Evolutionary conservation across 2,888 invertebrate genomes (phyloP).

Genomic region (Drosophila melanosoma): DNA sequence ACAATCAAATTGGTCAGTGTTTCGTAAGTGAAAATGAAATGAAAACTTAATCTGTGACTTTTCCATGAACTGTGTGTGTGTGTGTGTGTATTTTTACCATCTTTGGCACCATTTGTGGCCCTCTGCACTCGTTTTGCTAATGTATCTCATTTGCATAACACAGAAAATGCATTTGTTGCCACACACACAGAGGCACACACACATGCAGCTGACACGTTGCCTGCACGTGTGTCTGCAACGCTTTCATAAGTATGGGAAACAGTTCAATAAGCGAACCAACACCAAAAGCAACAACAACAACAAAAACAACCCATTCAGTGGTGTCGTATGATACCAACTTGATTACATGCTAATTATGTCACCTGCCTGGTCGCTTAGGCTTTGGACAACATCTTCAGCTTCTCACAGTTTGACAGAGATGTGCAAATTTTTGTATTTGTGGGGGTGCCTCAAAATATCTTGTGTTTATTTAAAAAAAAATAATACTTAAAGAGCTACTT

Average conservation of each 20-base stretch:
- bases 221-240: constrained; percentile 27
- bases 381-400: not conserved
- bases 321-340: constrained; percentile 47
- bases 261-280: constrained; percentile 24
- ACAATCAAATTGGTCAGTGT: constrained; percentile 14
- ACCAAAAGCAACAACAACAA: not conserved
- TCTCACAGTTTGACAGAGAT: not conserved
- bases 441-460: not conserved
- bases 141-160: constrained; percentile 74
- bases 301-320: constrained; percentile 12
- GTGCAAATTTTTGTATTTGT: not conserved
- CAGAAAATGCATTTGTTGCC: constrained; percentile 64
- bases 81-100: constrained; percentile 24
- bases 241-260: constrained; percentile 51
- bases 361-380: constrained; percentile 35
- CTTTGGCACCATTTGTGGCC: constrained; percentile 42
- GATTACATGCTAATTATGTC: constrained; percentile 73
- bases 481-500: not conserved
- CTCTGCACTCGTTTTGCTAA: constrained; percentile 46
- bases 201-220: constrained; percentile 29
- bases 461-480: not conserved
- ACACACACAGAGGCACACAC: constrained; percentile 27
- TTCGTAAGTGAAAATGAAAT: constrained; percentile 33
- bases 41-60: not conserved
- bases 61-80: not conserved